A percentile compares a stretch with the other conserved stretches of the same genome.
phyloP scores from a whole-genome alignment of 2,113 vertebrate species.

The Oryzias woworae region DNA sequence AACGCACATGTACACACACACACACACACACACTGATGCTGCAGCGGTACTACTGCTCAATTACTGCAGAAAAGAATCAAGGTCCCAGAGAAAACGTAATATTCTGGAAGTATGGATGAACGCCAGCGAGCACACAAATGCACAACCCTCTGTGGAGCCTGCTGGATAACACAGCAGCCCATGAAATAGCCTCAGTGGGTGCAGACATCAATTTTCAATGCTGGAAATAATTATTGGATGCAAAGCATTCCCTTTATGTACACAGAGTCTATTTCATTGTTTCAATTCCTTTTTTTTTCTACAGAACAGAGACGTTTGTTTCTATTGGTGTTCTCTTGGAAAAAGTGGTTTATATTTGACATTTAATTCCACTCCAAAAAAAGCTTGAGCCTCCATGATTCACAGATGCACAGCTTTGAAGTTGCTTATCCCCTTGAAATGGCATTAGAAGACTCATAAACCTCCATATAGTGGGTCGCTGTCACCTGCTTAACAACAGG shows the following conservation, averaged over 20 bases:
- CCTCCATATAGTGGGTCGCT: conserved; percentile 9
- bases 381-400: background rate
- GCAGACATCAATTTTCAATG: conserved; percentile 39
- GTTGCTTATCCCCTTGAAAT: conserved; percentile 48
- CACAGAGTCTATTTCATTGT: conserved; percentile 2
- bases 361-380: conserved; percentile 2
- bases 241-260: conserved; percentile 22
- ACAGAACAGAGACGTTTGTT: background rate
- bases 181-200: conserved; percentile 28
- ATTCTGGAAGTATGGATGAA: conserved; percentile 28
- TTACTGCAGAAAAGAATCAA: conserved; percentile 42
- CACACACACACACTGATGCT: conserved; percentile 6
- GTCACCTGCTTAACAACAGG: conserved; percentile 4
- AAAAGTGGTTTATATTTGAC: conserved; percentile 9
- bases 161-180: conserved; percentile 13
- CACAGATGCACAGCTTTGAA: conserved; percentile 33
- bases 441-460: conserved; percentile 21
- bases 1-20: conserved; percentile 6
- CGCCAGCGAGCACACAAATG: conserved; percentile 11
- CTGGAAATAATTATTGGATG: conserved; percentile 28
- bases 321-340: background rate
- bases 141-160: conserved; percentile 11
- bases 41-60: conserved; percentile 24
- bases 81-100: conserved; percentile 42
- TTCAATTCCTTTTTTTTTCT: background rate